A percentile compares a stretch with the other conserved stretches of the same genome.
Conservation (phyloP, 2,888 invertebrate genomes). For the Sesia bembeciformis region DNA sequence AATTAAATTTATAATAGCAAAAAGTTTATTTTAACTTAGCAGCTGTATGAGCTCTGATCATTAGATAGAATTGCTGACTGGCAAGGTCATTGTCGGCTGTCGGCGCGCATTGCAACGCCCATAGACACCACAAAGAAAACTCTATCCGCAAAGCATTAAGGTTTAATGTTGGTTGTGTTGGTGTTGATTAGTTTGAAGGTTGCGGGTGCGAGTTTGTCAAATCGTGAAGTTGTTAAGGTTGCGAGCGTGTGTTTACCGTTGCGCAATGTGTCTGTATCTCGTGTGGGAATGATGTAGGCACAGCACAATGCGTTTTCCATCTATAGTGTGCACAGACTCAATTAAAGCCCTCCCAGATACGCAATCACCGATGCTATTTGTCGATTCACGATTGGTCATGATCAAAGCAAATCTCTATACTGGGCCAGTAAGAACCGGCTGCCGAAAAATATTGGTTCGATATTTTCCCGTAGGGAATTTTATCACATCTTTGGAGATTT, state of each 20-base stretch:
- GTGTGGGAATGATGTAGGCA: not conserved
- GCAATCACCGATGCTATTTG: too few relatives aligned
- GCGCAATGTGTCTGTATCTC: not conserved
- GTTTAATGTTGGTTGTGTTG: slow-evolving; percentile 17
- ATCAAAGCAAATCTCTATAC: too few relatives aligned
- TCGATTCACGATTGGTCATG: too few relatives aligned
- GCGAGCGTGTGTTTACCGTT: slow-evolving; percentile 16
- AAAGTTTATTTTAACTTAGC: slow-evolving; percentile 4
- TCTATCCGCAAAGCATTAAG: not conserved
- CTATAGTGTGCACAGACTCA: not conserved
- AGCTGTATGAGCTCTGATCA: slow-evolving; percentile 39
- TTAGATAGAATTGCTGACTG: slow-evolving; percentile 27
- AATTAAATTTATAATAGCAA: slow-evolving; percentile 2
- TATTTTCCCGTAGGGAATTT: too few relatives aligned
- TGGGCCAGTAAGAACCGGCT: too few relatives aligned
- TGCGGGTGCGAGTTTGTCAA: slow-evolving; percentile 18
- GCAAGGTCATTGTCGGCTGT: slow-evolving; percentile 51
- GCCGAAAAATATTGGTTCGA: too few relatives aligned
- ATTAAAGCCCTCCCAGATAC: too few relatives aligned
- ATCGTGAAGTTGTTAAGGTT: slow-evolving; percentile 18
- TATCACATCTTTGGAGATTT: too few relatives aligned
- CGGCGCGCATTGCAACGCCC: slow-evolving; percentile 10
- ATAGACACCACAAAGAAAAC: slow-evolving; percentile 1
- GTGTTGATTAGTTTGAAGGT: slow-evolving; percentile 36
- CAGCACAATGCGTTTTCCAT: not conserved